phyloP scores from a whole-genome alignment of 1,140 invertebrate genomes.

The Ceratina japonica region DNA sequence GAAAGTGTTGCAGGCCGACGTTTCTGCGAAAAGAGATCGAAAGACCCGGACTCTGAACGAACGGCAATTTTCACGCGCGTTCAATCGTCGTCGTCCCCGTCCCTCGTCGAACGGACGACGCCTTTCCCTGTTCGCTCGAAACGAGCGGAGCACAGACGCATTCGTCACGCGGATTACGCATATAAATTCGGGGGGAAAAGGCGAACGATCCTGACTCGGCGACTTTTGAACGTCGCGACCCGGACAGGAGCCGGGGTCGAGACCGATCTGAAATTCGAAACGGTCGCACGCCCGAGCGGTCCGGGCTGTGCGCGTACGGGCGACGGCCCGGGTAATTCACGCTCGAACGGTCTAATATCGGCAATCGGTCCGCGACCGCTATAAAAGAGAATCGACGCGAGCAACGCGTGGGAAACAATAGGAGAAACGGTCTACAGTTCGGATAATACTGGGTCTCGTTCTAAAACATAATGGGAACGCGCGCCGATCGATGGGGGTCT shows the following conservation, averaged over 20 bases:
- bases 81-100: no score
- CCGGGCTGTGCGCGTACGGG: not conserved
- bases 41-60: not conserved
- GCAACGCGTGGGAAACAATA: constrained; percentile 15
- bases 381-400: not conserved
- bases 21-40: constrained; percentile 52
- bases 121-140: not conserved
- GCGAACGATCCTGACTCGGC: constrained; percentile 27
- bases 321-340: not conserved
- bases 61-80: not conserved
- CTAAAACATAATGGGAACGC: no score
- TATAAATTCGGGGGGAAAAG: constrained; percentile 47
- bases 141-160: not conserved
- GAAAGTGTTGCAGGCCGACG: constrained; percentile 64
- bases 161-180: constrained; percentile 60
- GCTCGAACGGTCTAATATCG: constrained; percentile 20
- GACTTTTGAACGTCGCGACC: constrained; percentile 58
- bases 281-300: constrained; percentile 27
- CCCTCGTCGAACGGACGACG: not conserved
- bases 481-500: no score
- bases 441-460: no score
- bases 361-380: not conserved
- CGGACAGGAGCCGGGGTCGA: constrained; percentile 51
- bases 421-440: not conserved
- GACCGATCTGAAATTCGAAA: constrained; percentile 62